Percentiles rank a stretch among this genome's conserved stretches.
These are phyloP conservation scores for Isichthys henryi DNA, from an alignment of 2,113 vertebrate genomes.

Conservation along the genomic window DNA sequence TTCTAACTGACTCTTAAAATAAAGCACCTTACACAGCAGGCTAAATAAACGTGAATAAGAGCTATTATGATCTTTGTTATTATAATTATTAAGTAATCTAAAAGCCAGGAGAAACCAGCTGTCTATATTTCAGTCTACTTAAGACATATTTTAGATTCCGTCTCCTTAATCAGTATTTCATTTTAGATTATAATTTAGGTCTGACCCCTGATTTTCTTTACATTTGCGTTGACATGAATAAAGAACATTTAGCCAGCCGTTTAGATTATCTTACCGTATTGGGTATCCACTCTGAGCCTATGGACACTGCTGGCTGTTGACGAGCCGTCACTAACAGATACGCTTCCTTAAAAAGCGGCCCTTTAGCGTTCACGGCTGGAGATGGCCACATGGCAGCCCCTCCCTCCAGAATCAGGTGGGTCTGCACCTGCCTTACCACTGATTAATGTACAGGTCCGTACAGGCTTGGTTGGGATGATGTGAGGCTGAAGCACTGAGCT, in stretches of 20 bases:
- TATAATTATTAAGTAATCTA: neutral
- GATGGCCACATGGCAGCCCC: neutral
- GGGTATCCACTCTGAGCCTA: neutral
- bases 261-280: neutral
- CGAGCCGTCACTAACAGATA: neutral
- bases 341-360: neutral
- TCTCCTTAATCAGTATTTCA: neutral
- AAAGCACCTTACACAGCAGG: neutral
- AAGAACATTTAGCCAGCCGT: neutral
- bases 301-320: neutral
- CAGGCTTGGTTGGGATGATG: neutral
- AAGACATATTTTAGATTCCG: neutral
- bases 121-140: neutral
- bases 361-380: neutral
- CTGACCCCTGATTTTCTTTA: neutral
- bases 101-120: neutral
- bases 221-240: neutral
- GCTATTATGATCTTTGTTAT: neutral
- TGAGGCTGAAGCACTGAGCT: neutral
- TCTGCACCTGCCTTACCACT: neutral
- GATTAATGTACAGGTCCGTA: neutral
- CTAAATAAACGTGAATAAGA: neutral
- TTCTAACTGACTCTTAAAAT: neutral
- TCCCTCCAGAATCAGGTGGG: neutral
- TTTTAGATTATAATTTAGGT: neutral